phyloP scores from a whole-genome alignment of 2,797 vertebrate genomes.

The Coluber constrictor region DNA sequence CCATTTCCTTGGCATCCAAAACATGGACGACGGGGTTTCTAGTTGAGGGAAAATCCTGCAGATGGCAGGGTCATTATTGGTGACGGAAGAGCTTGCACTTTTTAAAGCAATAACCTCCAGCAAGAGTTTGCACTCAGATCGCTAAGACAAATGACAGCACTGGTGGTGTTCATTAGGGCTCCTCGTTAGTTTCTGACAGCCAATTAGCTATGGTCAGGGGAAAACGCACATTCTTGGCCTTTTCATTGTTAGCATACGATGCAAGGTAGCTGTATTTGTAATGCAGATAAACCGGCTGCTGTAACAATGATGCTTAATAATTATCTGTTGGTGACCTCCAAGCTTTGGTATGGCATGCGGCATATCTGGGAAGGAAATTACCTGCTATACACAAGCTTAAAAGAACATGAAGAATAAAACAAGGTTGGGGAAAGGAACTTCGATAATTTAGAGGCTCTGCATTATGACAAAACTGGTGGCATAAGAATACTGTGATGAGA shows the following conservation, averaged over 20 bases:
- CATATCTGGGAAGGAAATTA: not conserved
- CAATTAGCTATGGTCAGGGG: slow-evolving; percentile 19
- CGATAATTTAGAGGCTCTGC: not conserved
- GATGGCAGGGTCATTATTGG: slow-evolving; percentile 35
- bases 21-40: slow-evolving; percentile 57
- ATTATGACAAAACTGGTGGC: not conserved
- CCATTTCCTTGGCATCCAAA: slow-evolving; percentile 40
- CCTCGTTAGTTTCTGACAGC: slow-evolving; percentile 37
- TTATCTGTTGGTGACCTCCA: not conserved
- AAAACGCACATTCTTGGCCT: slow-evolving; percentile 8
- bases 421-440: not conserved
- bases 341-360: not conserved
- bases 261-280: not conserved
- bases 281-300: not conserved
- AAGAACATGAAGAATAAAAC: not conserved
- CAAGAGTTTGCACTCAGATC: slow-evolving; percentile 24
- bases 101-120: not conserved
- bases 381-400: not conserved
- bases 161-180: slow-evolving; percentile 12
- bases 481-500: not conserved
- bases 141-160: slow-evolving; percentile 27
- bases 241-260: slow-evolving; percentile 9
- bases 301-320: slow-evolving; percentile 25
- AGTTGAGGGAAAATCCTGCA: slow-evolving; percentile 34
- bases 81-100: slow-evolving; percentile 35